phyloP scores from a whole-genome alignment of 2,797 vertebrate species.

The Heliangelus exortis region DNA sequence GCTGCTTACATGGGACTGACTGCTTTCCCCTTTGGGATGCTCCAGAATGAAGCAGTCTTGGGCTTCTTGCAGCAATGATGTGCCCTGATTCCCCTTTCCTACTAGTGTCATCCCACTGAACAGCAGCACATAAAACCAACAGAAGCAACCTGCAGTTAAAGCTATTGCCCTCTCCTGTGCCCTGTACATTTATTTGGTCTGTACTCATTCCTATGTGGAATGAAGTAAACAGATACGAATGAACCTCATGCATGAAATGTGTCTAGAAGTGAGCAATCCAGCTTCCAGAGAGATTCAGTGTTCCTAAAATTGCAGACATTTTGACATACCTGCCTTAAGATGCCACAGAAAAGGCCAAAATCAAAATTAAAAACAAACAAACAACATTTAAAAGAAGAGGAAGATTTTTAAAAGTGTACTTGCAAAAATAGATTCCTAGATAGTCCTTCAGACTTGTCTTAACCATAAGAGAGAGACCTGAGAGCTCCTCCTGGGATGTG shows the following conservation, averaged over 20 bases:
- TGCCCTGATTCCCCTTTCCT: not conserved
- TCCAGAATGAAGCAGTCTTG: not conserved
- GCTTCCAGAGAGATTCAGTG: not conserved
- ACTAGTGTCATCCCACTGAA: not conserved
- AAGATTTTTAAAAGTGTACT: not conserved
- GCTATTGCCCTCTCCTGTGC: not conserved
- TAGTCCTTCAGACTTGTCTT: not conserved
- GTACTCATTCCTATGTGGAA: not conserved
- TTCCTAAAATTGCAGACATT: not conserved
- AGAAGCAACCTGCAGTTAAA: not conserved
- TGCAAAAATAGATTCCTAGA: not conserved
- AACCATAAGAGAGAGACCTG: not conserved
- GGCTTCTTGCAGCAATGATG: not conserved
- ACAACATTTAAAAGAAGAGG: not conserved
- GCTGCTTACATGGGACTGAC: not conserved
- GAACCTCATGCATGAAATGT: not conserved
- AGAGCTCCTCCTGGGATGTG: rapidly evolving
- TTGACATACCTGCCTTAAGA: not conserved
- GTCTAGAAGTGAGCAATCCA: not conserved
- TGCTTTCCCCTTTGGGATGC: not conserved
- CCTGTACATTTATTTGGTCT: not conserved
- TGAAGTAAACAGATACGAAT: not conserved
- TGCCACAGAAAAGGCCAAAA: not conserved
- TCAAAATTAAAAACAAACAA: too few relatives aligned
- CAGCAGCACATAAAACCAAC: not conserved